Evolutionary conservation across 2,113 vertebrate species (phyloP).

Genomic region (Dascyllus trimaculatus): DNA sequence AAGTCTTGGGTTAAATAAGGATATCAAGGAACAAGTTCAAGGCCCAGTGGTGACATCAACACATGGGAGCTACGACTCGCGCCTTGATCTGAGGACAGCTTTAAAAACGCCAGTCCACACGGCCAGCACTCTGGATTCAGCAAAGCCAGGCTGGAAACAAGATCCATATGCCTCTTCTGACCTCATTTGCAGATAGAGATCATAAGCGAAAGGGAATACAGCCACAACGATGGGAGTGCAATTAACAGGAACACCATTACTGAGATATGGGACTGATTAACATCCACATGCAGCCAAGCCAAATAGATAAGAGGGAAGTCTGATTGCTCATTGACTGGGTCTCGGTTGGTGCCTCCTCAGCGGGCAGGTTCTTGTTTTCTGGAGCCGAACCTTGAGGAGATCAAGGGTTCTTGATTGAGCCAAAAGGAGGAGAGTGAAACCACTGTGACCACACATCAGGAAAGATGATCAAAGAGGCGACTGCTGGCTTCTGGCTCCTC

Average conservation of each 20-base stretch:
- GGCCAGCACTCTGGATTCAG: constrained; percentile 1
- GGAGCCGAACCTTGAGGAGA: constrained; percentile 30
- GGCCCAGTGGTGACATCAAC: constrained; percentile 41
- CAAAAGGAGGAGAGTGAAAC: constrained; percentile 55
- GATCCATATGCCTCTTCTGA: constrained; percentile 66
- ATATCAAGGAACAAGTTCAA: constrained; percentile 13
- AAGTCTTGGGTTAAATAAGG: constrained; percentile 8
- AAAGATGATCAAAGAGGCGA: constrained; percentile 61
- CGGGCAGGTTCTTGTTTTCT: constrained; percentile 53
- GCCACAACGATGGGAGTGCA: constrained; percentile 61
- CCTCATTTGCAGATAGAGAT: constrained; percentile 78
- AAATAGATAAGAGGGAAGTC: constrained; percentile 70
- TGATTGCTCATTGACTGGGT: constrained; percentile 74
- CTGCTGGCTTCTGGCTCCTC: constrained; percentile 46
- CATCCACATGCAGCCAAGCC: constrained; percentile 51
- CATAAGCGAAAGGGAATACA: constrained; percentile 62
- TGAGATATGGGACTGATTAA: constrained; percentile 70
- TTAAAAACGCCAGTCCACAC: constrained; percentile 31
- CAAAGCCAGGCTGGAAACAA: constrained; percentile 44
- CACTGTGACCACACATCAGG: constrained; percentile 59
- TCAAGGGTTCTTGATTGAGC: constrained; percentile 67
- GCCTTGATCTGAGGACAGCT: constrained; percentile 37
- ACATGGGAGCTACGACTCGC: constrained; percentile 25
- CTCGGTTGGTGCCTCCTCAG: constrained; percentile 28
- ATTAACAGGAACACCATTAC: constrained; percentile 74